These are phyloP conservation scores for Heliothis virescens DNA, from an alignment of 1,140 invertebrate species.

Conservation along the genomic window DNA sequence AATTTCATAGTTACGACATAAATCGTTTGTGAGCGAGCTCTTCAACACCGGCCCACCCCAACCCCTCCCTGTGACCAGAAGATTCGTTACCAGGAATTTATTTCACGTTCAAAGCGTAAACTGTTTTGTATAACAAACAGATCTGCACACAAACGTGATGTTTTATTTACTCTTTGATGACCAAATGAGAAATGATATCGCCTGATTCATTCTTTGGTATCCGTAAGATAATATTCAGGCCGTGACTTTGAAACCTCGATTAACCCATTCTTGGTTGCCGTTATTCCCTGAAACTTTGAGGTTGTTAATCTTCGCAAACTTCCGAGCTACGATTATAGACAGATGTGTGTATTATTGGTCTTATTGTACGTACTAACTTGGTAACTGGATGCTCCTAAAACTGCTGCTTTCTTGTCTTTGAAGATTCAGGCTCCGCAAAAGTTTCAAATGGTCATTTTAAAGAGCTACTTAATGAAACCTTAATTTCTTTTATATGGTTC, in stretches of 20 bases:
- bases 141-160: not conserved
- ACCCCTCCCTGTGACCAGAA: not conserved
- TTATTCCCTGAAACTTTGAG: not conserved
- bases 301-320: not conserved
- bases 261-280: not conserved
- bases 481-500: no score
- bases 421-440: no score
- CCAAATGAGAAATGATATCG: not conserved
- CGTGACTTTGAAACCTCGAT: not conserved
- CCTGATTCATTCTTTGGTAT: not conserved
- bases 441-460: no score
- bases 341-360: not conserved
- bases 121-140: not conserved
- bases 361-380: not conserved
- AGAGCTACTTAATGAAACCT: no score
- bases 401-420: no score
- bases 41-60: not conserved
- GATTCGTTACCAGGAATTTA: not conserved
- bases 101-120: not conserved
- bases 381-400: no score
- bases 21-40: conserved; percentile 12
- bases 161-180: not conserved
- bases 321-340: not conserved
- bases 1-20: not conserved
- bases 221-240: not conserved